Evolutionary conservation across 2,797 vertebrate species (phyloP).

Genomic region (Aplochiton taeniatus): DNA sequence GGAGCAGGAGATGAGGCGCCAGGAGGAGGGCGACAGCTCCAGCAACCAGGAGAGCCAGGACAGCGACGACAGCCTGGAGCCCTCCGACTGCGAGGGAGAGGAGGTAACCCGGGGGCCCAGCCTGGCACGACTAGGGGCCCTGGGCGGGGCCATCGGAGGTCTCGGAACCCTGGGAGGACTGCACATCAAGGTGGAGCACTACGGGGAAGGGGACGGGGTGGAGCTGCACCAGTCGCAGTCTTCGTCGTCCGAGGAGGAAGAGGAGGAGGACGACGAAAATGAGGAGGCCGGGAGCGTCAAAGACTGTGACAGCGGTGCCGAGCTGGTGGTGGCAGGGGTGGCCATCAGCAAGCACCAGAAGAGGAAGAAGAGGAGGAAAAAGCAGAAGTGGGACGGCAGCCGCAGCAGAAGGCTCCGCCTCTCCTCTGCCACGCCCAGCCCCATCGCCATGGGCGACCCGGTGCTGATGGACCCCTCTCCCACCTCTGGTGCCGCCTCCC

Average conservation of each 20-base stretch:
- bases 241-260: conserved; percentile 75
- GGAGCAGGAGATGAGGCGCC: conserved; percentile 90
- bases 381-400: conserved; percentile 85
- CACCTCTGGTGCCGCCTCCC: conserved; percentile 26
- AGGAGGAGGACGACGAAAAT: conserved; percentile 60
- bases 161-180: conserved; percentile 82
- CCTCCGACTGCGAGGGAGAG: conserved; percentile 88
- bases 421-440: conserved; percentile 85
- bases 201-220: conserved; percentile 88
- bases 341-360: conserved; percentile 85
- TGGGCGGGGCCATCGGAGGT: conserved; percentile 79
- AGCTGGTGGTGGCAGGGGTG: conserved; percentile 69
- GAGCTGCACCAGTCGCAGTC: conserved; percentile 86
- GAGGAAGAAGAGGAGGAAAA: conserved; percentile 94
- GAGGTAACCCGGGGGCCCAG: conserved; percentile 76
- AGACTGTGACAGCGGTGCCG: conserved; percentile 81
- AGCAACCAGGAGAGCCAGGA: conserved; percentile 97
- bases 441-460: conserved; percentile 79
- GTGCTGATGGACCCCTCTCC: conserved; percentile 82
- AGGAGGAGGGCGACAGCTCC: conserved; percentile 93
- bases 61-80: conserved; percentile 94
- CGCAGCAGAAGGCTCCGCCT: conserved; percentile 74
- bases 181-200: conserved; percentile 97
- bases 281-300: conserved; percentile 73
- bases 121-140: conserved; percentile 71